These are phyloP conservation scores for Dunckerocampus dactyliophorus DNA, from an alignment of 2,113 vertebrate genomes.

Conservation along the genomic window DNA sequence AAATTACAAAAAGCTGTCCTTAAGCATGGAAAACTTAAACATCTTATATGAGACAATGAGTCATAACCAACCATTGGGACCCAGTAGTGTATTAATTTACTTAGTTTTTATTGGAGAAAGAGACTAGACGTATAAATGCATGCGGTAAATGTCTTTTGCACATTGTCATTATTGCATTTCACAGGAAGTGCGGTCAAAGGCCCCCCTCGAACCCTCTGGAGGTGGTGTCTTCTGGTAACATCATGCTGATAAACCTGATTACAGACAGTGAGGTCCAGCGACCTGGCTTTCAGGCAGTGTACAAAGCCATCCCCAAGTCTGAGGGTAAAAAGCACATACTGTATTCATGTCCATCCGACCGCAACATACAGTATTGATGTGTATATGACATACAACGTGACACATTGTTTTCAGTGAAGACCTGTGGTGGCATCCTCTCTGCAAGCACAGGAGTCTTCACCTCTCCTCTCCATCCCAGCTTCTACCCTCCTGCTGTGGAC, in stretches of 20 bases:
- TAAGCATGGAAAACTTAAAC: not conserved
- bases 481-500: constrained; percentile 71
- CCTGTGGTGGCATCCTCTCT: constrained; percentile 55
- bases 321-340: constrained; percentile 33
- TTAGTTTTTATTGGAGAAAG: too few relatives aligned
- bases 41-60: too few relatives aligned
- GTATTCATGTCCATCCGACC: not conserved
- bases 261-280: constrained; percentile 47
- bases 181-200: constrained; percentile 76
- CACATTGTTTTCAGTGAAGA: constrained; percentile 37
- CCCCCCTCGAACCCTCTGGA: constrained; percentile 70
- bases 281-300: constrained; percentile 65
- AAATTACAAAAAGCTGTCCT: not conserved
- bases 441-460: constrained; percentile 45
- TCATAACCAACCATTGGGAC: too few relatives aligned
- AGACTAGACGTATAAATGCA: too few relatives aligned
- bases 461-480: constrained; percentile 69
- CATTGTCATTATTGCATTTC: not conserved
- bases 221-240: constrained; percentile 72
- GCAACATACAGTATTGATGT: not conserved
- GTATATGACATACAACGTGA: constrained; percentile 1
- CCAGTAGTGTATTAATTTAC: too few relatives aligned
- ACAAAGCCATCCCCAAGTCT: constrained; percentile 34
- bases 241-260: constrained; percentile 73
- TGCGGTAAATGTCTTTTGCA: not conserved